Conservation (phyloP, 1,140 invertebrate species). For the Galleria mellonella region DNA sequence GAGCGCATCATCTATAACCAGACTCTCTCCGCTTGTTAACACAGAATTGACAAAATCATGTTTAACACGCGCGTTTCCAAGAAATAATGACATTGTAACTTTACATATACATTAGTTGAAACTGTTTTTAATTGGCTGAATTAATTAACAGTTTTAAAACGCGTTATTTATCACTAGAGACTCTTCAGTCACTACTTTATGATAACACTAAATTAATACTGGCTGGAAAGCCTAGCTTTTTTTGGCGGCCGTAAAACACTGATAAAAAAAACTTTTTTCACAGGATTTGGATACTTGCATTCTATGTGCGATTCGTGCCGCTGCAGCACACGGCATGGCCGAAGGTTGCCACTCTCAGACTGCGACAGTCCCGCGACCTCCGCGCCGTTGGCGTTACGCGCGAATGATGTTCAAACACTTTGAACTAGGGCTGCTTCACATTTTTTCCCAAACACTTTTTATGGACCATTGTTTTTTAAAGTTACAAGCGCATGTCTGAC, state of each 20-base stretch:
- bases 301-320: constrained; percentile 39
- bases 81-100: too few species aligned
- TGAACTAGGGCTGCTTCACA: constrained; percentile 45
- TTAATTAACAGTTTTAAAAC: too few species aligned
- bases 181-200: too few species aligned
- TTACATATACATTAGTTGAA: too few species aligned
- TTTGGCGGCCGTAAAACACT: too few species aligned
- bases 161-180: too few species aligned
- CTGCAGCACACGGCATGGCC: constrained; percentile 55
- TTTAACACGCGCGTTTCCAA: too few species aligned
- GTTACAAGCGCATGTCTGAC: constrained; percentile 8
- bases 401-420: constrained; percentile 40
- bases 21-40: too few species aligned
- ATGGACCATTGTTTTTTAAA: constrained; percentile 46
- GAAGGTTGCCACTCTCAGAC: constrained; percentile 20
- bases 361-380: constrained; percentile 24
- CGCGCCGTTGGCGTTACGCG: constrained; percentile 27
- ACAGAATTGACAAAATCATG: too few species aligned
- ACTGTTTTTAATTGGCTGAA: too few species aligned
- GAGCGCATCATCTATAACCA: too few species aligned
- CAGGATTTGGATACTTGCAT: constrained; percentile 55
- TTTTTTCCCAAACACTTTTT: constrained; percentile 41
- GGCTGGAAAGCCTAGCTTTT: background rate
- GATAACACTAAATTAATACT: background rate
- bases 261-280: background rate